A percentile compares a stretch with the other conserved stretches of the same genome.
Evolutionary conservation across 1,140 invertebrate species (phyloP).

Genomic region (Homalodisca vitripennis): DNA sequence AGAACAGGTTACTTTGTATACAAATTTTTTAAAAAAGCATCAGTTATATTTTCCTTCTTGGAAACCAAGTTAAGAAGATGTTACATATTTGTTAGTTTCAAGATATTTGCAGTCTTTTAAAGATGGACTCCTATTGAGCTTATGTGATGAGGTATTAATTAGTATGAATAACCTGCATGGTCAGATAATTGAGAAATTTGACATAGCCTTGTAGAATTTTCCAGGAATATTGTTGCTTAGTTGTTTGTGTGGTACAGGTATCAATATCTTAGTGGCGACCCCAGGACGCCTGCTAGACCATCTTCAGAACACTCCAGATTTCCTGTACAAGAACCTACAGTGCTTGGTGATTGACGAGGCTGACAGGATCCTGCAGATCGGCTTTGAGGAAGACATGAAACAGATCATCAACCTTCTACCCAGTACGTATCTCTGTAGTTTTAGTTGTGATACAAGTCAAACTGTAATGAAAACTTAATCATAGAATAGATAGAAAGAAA

Average conservation of each 20-base stretch:
- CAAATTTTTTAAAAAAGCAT: too few species aligned
- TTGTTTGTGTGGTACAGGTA: conserved; percentile 53
- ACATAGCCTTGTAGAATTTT: too few species aligned
- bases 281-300: conserved; percentile 97
- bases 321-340: conserved; percentile 94
- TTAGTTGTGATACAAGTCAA: background rate
- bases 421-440: conserved; percentile 64
- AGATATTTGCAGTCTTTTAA: background rate
- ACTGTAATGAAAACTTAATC: background rate
- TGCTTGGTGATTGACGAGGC: conserved; percentile 99
- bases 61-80: too few species aligned
- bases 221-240: background rate
- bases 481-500: too few species aligned
- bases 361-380: conserved; percentile 96
- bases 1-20: too few species aligned
- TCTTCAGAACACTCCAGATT: conserved; percentile 93
- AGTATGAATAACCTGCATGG: too few species aligned
- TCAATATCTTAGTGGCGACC: conserved; percentile 99
- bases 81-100: background rate
- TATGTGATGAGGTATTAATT: background rate
- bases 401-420: conserved; percentile 94
- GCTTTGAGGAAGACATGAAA: conserved; percentile 98
- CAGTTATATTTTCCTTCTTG: too few species aligned
- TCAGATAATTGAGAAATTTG: too few species aligned
- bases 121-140: background rate